These are phyloP conservation scores for Pseudomyrmex dendroicus DNA, from an alignment of 1,140 invertebrate species.

Conservation along the genomic window DNA sequence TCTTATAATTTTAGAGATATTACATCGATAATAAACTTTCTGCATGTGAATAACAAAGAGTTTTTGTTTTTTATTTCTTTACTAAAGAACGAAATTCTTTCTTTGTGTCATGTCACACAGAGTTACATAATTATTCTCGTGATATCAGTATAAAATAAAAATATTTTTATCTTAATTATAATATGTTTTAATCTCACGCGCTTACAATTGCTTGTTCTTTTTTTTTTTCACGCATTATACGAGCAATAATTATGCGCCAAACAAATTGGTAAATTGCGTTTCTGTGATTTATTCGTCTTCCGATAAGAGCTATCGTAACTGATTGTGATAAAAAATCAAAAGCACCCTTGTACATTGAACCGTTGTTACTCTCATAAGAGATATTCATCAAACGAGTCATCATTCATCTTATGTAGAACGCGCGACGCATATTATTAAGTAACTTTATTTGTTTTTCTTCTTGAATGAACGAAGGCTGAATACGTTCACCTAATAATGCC, in stretches of 20 bases:
- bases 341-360: conserved; percentile 36
- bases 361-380: not conserved
- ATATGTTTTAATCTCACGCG: not conserved
- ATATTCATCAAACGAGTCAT: conserved; percentile 25
- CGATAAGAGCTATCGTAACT: conserved; percentile 7
- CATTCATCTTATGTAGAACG: conserved; percentile 55
- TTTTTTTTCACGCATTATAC: not conserved
- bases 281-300: not conserved
- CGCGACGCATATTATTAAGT: conserved; percentile 43
- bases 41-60: too few species aligned
- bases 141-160: not conserved
- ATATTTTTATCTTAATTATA: conserved; percentile 1
- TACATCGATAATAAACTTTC: too few species aligned
- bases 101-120: not conserved
- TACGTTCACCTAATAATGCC: conserved; percentile 48
- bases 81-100: too few species aligned
- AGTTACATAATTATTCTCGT: not conserved
- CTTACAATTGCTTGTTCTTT: too few species aligned
- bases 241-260: not conserved
- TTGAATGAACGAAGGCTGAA: conserved; percentile 58
- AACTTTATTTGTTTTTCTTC: conserved; percentile 56
- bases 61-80: too few species aligned
- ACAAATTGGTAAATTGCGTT: not conserved
- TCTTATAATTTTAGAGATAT: too few species aligned
- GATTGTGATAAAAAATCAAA: conserved; percentile 3